Evolutionary conservation across 2,113 vertebrate species (phyloP).

Genomic region (Cygnus atratus): DNA sequence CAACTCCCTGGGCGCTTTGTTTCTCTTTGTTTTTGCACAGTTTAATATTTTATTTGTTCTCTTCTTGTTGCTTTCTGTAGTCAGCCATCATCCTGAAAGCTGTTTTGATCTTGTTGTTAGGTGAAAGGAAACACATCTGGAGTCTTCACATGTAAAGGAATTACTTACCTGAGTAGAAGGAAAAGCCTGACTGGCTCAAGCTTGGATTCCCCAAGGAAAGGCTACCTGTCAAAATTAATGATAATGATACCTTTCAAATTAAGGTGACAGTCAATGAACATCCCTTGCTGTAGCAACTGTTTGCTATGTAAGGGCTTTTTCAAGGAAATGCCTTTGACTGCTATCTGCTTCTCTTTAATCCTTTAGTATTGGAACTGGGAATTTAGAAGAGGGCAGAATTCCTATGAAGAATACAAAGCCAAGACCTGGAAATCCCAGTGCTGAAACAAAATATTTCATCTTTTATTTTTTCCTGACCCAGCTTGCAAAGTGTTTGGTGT

Average conservation of each 20-base stretch:
- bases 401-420: background rate
- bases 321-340: slow-evolving; percentile 21
- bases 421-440: background rate
- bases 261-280: slow-evolving; percentile 6
- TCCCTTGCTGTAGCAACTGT: background rate
- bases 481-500: background rate
- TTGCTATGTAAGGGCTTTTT: slow-evolving; percentile 18
- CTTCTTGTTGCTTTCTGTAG: background rate
- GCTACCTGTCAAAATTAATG: slow-evolving; percentile 64
- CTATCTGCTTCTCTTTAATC: background rate
- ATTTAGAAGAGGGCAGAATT: background rate
- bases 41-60: slow-evolving; percentile 9
- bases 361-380: background rate
- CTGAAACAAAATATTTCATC: background rate
- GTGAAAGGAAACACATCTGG: background rate
- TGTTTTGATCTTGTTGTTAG: slow-evolving; percentile 19
- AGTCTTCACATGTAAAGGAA: background rate
- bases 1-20: background rate
- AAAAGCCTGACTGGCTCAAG: background rate
- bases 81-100: background rate
- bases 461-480: background rate
- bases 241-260: slow-evolving; percentile 56
- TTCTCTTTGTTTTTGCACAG: background rate
- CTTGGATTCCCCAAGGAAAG: slow-evolving; percentile 17
- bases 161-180: slow-evolving; percentile 38